phyloP scores from a whole-genome alignment of 2,113 vertebrate species.

The Dermatemys mawii region DNA sequence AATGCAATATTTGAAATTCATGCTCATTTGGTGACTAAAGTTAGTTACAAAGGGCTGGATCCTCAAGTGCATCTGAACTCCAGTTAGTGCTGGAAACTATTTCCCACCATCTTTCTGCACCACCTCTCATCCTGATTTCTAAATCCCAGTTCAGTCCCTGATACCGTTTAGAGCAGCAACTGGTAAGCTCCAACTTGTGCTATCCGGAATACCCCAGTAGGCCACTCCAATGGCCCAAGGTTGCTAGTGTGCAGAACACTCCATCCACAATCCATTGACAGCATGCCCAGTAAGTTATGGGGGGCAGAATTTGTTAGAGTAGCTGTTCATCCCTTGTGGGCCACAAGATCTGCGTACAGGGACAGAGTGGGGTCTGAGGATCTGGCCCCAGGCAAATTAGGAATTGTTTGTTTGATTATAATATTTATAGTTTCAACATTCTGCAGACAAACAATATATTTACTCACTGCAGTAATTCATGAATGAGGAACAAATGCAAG shows the following conservation, averaged over 20 bases:
- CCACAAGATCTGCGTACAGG: background rate
- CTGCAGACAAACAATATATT: background rate
- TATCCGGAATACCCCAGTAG: background rate
- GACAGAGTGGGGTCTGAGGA: background rate
- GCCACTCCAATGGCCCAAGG: background rate
- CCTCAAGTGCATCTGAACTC: background rate
- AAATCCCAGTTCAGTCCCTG: background rate
- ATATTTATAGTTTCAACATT: background rate
- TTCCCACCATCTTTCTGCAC: background rate
- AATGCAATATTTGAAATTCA: slow-evolving; percentile 66
- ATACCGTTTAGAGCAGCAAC: background rate
- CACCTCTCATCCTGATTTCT: background rate
- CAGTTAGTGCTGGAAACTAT: background rate
- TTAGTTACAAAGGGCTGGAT: slow-evolving; percentile 47
- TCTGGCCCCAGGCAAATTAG: background rate
- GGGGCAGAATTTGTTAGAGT: background rate
- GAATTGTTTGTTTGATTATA: background rate
- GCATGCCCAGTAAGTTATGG: background rate
- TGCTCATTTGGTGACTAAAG: slow-evolving; percentile 65
- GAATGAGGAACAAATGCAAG: background rate
- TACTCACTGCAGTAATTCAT: background rate
- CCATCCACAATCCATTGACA: background rate
- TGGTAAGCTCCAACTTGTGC: background rate
- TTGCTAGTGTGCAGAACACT: background rate
- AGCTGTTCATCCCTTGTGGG: background rate